These are phyloP conservation scores for Tetragnatha versicolor DNA, from an alignment of 1,140 invertebrate genomes.

Conservation along the genomic window DNA sequence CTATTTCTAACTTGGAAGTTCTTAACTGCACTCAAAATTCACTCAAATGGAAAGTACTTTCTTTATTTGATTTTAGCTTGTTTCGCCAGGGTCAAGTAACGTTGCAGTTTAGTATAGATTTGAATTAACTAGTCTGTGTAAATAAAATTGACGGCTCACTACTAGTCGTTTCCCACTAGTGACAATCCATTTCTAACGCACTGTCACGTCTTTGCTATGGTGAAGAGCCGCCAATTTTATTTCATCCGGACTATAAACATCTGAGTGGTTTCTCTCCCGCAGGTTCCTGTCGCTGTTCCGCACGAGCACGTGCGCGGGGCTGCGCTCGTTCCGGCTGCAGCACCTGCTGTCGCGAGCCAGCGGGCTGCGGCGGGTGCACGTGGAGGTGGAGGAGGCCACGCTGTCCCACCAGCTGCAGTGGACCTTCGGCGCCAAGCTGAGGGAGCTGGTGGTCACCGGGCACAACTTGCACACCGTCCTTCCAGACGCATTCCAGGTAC, in stretches of 20 bases:
- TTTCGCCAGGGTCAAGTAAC: too few relatives aligned
- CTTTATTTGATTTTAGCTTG: too few relatives aligned
- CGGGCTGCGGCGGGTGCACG: constrained; percentile 42
- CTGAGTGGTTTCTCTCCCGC: not conserved
- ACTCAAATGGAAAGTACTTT: too few relatives aligned
- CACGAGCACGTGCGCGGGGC: constrained; percentile 57
- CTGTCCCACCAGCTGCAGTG: constrained; percentile 59
- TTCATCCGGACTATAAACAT: not conserved
- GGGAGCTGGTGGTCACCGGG: constrained; percentile 58
- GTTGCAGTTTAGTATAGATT: too few relatives aligned
- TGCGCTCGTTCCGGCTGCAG: constrained; percentile 58
- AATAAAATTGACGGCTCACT: too few relatives aligned
- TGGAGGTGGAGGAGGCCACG: constrained; percentile 57
- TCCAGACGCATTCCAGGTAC: constrained; percentile 57
- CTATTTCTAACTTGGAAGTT: too few relatives aligned
- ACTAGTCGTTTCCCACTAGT: too few relatives aligned
- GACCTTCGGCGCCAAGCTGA: constrained; percentile 57
- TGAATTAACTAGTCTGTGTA: too few relatives aligned
- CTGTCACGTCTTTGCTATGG: too few relatives aligned
- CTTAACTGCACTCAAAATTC: too few relatives aligned
- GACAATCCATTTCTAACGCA: too few relatives aligned
- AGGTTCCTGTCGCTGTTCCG: constrained; percentile 56
- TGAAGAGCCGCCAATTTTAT: not conserved
- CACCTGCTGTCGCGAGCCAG: constrained; percentile 54
- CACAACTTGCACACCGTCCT: constrained; percentile 54